These are phyloP conservation scores for Cynodonichthys magdalenae DNA, from an alignment of 2,797 vertebrate genomes.

Conservation along the genomic window DNA sequence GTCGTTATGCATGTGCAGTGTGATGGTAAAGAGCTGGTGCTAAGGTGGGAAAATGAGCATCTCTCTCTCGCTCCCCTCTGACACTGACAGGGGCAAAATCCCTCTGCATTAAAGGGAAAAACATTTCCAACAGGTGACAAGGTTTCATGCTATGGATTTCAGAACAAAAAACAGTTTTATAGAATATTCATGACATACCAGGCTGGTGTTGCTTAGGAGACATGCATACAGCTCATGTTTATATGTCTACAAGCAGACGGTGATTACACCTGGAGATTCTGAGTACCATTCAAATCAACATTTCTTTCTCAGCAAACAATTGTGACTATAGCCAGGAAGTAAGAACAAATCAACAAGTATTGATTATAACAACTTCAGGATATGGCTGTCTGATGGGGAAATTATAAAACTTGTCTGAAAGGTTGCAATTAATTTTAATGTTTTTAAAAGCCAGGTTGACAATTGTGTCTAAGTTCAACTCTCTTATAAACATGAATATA, in stretches of 20 bases:
- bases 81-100: conserved; percentile 62
- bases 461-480: background rate
- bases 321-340: conserved; percentile 7
- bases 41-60: conserved; percentile 52
- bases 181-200: conserved; percentile 66
- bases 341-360: conserved; percentile 20
- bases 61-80: conserved; percentile 24
- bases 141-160: conserved; percentile 50
- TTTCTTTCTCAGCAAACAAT: conserved; percentile 27
- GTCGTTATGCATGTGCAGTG: conserved; percentile 38
- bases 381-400: conserved; percentile 17
- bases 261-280: conserved; percentile 31
- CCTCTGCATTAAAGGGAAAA: conserved; percentile 38
- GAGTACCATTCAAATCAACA: conserved; percentile 22
- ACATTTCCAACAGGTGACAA: conserved; percentile 72
- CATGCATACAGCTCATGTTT: conserved; percentile 22
- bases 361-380: conserved; percentile 28
- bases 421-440: conserved; percentile 14
- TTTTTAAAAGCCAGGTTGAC: conserved; percentile 1
- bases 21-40: conserved; percentile 31
- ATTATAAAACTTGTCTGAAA: conserved; percentile 18
- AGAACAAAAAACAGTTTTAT: conserved; percentile 64
- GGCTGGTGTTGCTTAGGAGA: conserved; percentile 35
- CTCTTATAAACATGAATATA: background rate
- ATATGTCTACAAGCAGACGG: conserved; percentile 31